These are phyloP conservation scores for Bimastos eiseni DNA, from an alignment of 2,888 invertebrate genomes.

Conservation along the genomic window DNA sequence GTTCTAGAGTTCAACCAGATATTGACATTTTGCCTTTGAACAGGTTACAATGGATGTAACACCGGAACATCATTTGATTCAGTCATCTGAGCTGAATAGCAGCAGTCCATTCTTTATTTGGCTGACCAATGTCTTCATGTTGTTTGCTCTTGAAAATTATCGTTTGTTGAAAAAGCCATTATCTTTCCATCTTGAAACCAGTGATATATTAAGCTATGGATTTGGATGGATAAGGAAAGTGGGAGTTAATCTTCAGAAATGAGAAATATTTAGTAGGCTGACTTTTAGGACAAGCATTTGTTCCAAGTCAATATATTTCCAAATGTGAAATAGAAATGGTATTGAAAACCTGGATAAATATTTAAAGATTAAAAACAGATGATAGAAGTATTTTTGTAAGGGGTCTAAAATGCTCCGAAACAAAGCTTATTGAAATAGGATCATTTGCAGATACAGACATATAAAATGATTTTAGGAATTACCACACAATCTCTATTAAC, in stretches of 20 bases:
- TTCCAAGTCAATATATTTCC: background rate
- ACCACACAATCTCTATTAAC: background rate
- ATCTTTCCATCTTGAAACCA: background rate
- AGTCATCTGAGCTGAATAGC: background rate
- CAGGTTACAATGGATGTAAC: background rate
- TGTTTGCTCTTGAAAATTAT: background rate
- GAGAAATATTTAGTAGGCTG: background rate
- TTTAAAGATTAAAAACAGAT: background rate
- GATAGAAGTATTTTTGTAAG: background rate
- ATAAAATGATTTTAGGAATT: background rate
- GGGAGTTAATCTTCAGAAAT: constrained; percentile 5
- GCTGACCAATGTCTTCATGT: constrained; percentile 1
- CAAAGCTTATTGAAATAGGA: background rate
- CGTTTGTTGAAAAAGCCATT: background rate
- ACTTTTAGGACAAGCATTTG: background rate
- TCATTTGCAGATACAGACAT: background rate
- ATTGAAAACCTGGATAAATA: background rate
- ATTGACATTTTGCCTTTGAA: background rate
- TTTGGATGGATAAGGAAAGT: background rate
- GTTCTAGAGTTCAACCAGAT: background rate
- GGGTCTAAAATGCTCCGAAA: background rate
- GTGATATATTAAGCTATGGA: background rate
- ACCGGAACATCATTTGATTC: background rate
- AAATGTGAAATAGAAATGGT: background rate
- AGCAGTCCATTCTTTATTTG: background rate